phyloP scores from a whole-genome alignment of 2,113 vertebrate genomes.

The Poecile atricapillus region DNA sequence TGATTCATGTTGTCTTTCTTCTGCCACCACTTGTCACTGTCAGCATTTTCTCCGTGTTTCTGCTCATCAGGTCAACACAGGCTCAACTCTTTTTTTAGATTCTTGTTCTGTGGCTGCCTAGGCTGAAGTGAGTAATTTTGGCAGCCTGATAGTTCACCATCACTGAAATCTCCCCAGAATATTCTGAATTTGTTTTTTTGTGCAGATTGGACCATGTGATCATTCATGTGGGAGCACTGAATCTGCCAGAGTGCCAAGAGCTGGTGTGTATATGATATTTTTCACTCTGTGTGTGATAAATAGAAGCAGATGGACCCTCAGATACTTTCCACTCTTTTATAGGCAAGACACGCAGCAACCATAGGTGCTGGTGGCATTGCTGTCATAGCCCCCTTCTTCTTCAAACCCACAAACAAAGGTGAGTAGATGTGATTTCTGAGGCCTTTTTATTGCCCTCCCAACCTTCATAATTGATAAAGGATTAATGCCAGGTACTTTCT shows the following conservation, averaged over 20 bases:
- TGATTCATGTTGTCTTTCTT: background rate
- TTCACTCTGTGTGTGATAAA: background rate
- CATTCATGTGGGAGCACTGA: constrained; percentile 91
- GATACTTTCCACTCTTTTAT: background rate
- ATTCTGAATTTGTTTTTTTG: constrained; percentile 11
- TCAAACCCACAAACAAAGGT: constrained; percentile 86
- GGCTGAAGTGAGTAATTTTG: background rate
- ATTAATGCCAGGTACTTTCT: background rate
- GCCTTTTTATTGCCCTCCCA: background rate
- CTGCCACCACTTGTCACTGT: background rate
- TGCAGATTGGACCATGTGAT: constrained; percentile 87
- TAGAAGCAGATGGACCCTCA: background rate
- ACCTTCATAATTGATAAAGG: background rate
- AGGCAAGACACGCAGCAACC: constrained; percentile 87
- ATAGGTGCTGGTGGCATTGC: constrained; percentile 85
- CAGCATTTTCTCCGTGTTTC: background rate
- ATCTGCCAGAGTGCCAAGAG: constrained; percentile 87
- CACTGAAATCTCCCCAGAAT: background rate
- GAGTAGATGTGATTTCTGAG: background rate
- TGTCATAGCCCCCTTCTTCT: constrained; percentile 87
- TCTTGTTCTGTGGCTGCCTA: background rate
- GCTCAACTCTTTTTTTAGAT: background rate
- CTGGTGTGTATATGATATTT: constrained; percentile 70
- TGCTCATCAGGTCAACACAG: background rate
- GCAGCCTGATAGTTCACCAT: background rate